phyloP scores from a whole-genome alignment of 2,888 invertebrate species.

The Nephrotoma flavescens region DNA sequence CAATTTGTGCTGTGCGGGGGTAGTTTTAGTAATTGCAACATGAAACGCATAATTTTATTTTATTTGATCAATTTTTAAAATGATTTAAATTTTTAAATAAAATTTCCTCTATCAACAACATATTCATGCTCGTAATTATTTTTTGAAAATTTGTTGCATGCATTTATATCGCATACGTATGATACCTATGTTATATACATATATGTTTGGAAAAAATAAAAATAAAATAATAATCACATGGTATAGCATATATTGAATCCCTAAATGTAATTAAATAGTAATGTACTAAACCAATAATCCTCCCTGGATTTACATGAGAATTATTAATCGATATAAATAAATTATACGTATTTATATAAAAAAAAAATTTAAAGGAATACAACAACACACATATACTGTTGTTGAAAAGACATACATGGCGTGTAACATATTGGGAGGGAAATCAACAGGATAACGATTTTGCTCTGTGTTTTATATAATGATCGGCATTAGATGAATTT shows the following conservation, averaged over 20 bases:
- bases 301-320: background rate
- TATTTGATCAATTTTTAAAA: background rate
- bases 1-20: background rate
- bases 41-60: background rate
- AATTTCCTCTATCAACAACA: background rate
- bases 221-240: background rate
- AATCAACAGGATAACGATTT: background rate
- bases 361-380: background rate
- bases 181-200: background rate
- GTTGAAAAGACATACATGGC: background rate
- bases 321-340: background rate
- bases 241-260: background rate
- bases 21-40: background rate
- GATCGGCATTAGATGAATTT: background rate
- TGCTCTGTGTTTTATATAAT: background rate
- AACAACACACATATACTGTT: background rate
- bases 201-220: background rate
- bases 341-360: background rate
- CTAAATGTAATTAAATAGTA: background rate
- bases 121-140: background rate
- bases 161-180: background rate
- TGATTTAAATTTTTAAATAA: background rate
- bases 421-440: background rate
- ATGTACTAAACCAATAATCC: background rate
- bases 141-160: background rate